A percentile compares a stretch with the other conserved stretches of the same genome.
phyloP scores from a whole-genome alignment of 1,140 invertebrate genomes.

The Pseudomyrmex pallidus region DNA sequence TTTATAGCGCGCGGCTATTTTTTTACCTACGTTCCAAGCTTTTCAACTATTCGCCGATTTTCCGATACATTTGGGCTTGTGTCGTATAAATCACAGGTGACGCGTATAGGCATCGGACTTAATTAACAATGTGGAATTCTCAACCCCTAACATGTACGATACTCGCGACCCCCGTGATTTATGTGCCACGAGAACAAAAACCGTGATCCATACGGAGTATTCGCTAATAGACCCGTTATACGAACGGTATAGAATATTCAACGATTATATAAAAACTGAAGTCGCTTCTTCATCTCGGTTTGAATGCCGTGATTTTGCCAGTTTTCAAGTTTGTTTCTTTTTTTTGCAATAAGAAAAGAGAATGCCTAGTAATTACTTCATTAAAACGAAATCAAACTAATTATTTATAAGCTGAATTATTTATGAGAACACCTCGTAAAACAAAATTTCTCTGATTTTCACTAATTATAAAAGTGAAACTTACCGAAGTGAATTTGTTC shows the following conservation, averaged over 20 bases:
- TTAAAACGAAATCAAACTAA: background rate
- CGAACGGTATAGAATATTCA: background rate
- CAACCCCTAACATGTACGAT: conserved; percentile 24
- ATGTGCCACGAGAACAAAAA: conserved; percentile 22
- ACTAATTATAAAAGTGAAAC: no score
- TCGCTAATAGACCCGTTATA: conserved; percentile 13
- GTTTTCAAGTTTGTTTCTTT: background rate
- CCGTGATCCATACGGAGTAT: background rate
- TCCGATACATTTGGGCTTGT: conserved; percentile 19
- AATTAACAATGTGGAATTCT: conserved; percentile 55
- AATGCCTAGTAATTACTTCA: no score
- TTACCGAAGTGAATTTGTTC: background rate
- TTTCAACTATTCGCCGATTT: conserved; percentile 6
- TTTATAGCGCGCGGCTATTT: background rate
- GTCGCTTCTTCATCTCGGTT: background rate
- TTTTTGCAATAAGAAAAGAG: no score
- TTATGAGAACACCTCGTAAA: background rate
- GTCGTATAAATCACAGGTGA: conserved; percentile 44
- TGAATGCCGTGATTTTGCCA: no score
- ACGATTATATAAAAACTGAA: background rate
- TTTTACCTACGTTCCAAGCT: background rate
- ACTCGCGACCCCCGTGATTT: conserved; percentile 26
- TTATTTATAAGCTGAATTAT: background rate
- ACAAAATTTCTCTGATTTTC: no score
- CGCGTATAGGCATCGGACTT: conserved; percentile 31